Conservation (phyloP, 1,140 invertebrate genomes). For the Cydia splendana region DNA sequence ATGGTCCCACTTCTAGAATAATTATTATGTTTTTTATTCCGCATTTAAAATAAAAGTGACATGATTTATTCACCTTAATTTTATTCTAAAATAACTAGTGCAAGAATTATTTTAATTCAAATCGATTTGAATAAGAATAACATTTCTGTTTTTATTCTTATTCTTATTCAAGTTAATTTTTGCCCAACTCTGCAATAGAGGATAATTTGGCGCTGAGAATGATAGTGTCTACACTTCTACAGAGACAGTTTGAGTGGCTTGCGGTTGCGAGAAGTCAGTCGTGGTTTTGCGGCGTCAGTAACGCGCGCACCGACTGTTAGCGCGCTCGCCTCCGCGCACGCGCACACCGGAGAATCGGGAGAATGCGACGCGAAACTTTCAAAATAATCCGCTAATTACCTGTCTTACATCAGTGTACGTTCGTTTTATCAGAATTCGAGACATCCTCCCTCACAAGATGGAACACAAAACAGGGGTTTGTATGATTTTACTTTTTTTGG, state of each 20-base stretch:
- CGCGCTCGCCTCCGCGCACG: conserved; percentile 49
- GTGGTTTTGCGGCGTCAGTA: conserved; percentile 42
- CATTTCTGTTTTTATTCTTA: no score
- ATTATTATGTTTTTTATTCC: no score
- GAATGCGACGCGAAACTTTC: conserved; percentile 16
- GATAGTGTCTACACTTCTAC: background rate
- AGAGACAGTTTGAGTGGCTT: background rate
- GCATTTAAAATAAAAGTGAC: no score
- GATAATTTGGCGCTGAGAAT: background rate
- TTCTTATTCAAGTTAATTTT: no score
- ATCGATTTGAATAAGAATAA: no score
- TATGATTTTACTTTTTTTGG: conserved; percentile 1
- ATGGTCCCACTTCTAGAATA: no score
- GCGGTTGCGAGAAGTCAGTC: conserved; percentile 9
- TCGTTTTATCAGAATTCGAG: background rate
- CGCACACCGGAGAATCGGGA: conserved; percentile 33
- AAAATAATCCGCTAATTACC: background rate
- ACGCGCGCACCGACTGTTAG: conserved; percentile 48
- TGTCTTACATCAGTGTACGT: conserved; percentile 13
- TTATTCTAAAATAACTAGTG: no score
- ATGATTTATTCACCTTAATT: no score
- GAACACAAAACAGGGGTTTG: conserved; percentile 26
- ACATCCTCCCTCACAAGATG: background rate
- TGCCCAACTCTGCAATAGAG: background rate
- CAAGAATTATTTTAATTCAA: no score